phyloP scores from a whole-genome alignment of 2,113 vertebrate genomes.

The Sander lucioperca region DNA sequence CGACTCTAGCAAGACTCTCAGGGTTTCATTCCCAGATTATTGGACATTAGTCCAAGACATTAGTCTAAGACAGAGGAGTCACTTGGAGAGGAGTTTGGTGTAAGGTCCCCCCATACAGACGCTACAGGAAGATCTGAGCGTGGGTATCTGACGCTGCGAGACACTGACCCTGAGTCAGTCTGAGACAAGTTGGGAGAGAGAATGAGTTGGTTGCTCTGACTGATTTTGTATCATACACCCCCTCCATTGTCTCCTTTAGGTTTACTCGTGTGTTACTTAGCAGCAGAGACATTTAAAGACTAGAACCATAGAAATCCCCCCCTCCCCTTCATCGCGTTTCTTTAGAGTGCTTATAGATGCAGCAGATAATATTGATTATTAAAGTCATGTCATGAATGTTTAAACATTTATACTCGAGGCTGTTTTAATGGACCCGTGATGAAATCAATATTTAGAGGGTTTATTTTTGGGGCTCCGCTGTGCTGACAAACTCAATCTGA shows the following conservation, averaged over 20 bases:
- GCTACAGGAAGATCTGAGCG: too few relatives aligned
- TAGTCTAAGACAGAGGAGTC: too few relatives aligned
- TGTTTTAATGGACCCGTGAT: not conserved
- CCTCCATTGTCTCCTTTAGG: constrained; percentile 25
- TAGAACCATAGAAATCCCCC: constrained; percentile 47
- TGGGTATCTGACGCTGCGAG: too few relatives aligned
- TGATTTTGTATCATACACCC: constrained; percentile 28
- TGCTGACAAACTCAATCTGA: constrained; percentile 12
- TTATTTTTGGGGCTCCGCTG: constrained; percentile 20
- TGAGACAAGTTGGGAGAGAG: too few relatives aligned
- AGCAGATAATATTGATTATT: constrained; percentile 50
- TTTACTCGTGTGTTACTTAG: constrained; percentile 49
- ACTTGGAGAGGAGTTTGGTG: too few relatives aligned
- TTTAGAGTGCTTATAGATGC: constrained; percentile 52
- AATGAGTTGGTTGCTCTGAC: too few relatives aligned
- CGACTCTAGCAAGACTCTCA: too few relatives aligned
- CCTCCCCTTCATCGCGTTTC: not conserved
- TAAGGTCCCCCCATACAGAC: too few relatives aligned
- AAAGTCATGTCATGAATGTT: constrained; percentile 45
- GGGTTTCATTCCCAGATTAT: too few relatives aligned
- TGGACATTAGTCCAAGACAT: too few relatives aligned
- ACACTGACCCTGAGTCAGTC: too few relatives aligned
- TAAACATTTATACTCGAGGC: constrained; percentile 24
- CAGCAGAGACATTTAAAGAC: constrained; percentile 52
- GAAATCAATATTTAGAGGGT: constrained; percentile 15